A percentile compares a stretch with the other conserved stretches of the same genome.
Conservation (phyloP, 1,140 invertebrate genomes). For the Drosophila eugracilis region DNA sequence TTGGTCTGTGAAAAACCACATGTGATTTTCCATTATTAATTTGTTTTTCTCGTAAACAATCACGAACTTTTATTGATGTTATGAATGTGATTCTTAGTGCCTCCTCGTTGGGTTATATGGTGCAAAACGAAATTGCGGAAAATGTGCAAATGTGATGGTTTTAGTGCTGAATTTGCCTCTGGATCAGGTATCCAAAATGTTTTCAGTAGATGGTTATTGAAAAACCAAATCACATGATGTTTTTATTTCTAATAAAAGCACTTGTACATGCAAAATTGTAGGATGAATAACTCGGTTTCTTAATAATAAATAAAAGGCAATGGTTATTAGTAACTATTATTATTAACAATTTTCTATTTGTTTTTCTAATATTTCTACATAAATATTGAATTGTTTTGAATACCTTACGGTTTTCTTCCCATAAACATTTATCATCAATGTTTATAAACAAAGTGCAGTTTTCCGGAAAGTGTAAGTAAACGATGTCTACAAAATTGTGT, state of each 20-base stretch:
- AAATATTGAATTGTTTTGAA: too few species aligned
- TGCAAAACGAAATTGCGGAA: conserved; percentile 12
- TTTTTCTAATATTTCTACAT: too few species aligned
- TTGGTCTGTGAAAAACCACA: conserved; percentile 23
- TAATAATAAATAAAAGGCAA: too few species aligned
- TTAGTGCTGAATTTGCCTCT: conserved; percentile 26
- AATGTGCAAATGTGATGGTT: conserved; percentile 25
- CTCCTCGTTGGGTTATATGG: conserved; percentile 23
- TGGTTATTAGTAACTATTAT: too few species aligned
- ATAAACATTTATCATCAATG: too few species aligned
- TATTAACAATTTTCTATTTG: too few species aligned
- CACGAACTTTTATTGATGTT: conserved; percentile 43
- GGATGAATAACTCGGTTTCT: not conserved
- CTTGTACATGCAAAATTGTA: not conserved
- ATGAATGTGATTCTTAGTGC: conserved; percentile 24
- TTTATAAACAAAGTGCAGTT: too few species aligned
- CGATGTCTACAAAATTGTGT: too few species aligned
- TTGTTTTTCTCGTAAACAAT: conserved; percentile 23
- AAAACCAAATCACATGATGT: conserved; percentile 1
- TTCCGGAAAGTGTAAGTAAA: too few species aligned
- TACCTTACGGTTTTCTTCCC: too few species aligned
- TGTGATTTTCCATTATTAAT: conserved; percentile 28
- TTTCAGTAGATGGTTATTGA: not conserved
- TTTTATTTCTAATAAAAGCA: not conserved
- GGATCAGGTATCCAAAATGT: conserved; percentile 18